A percentile compares a stretch with the other conserved stretches of the same genome.
Conservation (phyloP, 2,113 vertebrate species). For the Brachypteracias leptosomus region DNA sequence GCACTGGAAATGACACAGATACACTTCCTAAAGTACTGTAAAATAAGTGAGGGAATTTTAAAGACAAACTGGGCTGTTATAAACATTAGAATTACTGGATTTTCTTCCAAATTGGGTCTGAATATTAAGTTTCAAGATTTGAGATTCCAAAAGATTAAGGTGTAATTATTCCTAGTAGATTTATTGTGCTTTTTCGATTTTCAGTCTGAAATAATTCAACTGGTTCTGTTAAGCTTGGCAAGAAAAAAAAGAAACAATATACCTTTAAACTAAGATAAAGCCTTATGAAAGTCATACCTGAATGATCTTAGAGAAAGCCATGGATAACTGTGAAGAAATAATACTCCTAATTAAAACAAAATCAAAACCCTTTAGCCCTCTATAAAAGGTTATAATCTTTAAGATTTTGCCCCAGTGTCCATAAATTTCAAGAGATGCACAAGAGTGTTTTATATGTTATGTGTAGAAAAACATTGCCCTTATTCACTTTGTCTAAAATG, state of each 20-base stretch:
- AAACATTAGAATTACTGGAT: background rate
- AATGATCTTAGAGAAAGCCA: background rate
- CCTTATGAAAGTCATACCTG: background rate
- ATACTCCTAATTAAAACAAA: background rate
- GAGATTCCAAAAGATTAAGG: background rate
- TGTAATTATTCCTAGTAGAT: background rate
- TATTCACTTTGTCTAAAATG: background rate
- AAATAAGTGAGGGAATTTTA: background rate
- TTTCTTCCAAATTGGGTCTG: background rate
- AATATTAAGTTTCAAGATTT: background rate
- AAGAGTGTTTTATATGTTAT: background rate
- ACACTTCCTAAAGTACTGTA: background rate
- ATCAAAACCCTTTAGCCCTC: background rate
- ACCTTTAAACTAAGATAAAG: background rate
- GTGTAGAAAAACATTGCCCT: background rate
- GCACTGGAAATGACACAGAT: too few species aligned
- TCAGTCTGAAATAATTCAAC: background rate
- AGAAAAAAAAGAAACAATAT: background rate
- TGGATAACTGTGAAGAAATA: background rate
- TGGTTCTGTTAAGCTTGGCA: background rate
- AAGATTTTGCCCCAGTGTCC: background rate
- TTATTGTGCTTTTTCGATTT: background rate
- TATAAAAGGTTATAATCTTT: background rate
- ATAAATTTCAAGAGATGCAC: background rate
- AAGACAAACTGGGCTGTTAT: background rate